Percentiles rank a stretch among this genome's conserved stretches.
phyloP scores from a whole-genome alignment of 2,888 invertebrate genomes.

The Timema cristinae region DNA sequence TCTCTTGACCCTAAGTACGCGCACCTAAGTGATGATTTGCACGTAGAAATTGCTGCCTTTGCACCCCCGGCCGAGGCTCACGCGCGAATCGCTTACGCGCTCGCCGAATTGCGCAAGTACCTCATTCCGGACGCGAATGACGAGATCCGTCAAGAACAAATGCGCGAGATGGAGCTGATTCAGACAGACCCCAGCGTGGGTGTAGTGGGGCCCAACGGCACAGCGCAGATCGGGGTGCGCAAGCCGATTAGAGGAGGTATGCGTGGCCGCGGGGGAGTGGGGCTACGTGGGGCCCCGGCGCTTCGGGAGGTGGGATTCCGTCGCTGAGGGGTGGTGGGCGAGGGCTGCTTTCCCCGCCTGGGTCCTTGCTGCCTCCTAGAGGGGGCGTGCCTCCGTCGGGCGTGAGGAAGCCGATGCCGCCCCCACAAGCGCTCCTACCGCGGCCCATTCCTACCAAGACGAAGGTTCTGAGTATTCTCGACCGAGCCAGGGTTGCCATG shows the following conservation, averaged over 20 bases:
- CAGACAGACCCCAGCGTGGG: conserved; percentile 29
- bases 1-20: conserved; percentile 84
- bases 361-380: conserved; percentile 15
- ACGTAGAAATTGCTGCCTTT: conserved; percentile 82
- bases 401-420: conserved; percentile 42
- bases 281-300: conserved; percentile 19
- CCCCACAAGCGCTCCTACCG: conserved; percentile 51
- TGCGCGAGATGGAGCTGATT: conserved; percentile 69
- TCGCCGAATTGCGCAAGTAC: conserved; percentile 76
- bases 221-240: conserved; percentile 10
- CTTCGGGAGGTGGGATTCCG: conserved; percentile 12
- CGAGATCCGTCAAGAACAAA: conserved; percentile 78
- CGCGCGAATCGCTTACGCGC: conserved; percentile 67
- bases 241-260: conserved; percentile 20
- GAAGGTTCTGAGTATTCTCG: conserved; percentile 80
- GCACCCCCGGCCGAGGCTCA: conserved; percentile 57
- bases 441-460: conserved; percentile 56
- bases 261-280: conserved; percentile 19
- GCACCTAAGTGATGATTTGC: conserved; percentile 81
- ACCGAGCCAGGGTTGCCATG: conserved; percentile 77
- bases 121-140: conserved; percentile 74
- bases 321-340: conserved; percentile 21
- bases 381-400: conserved; percentile 19
- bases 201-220: conserved; percentile 25
- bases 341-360: conserved; percentile 17